These are phyloP conservation scores for Synanthedon vespiformis DNA, from an alignment of 2,888 invertebrate genomes.

Conservation along the genomic window DNA sequence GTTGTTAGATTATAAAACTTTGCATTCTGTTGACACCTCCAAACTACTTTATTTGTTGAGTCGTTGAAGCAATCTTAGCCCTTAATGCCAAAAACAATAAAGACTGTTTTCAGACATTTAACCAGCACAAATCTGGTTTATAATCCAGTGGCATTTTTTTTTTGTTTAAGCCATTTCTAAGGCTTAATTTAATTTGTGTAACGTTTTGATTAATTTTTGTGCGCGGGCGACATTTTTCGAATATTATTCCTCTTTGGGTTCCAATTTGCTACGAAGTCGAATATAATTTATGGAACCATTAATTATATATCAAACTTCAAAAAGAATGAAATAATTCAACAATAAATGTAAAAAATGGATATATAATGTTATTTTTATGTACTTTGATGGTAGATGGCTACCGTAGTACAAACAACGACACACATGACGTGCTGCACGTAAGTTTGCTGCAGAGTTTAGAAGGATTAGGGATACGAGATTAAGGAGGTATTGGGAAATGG, in stretches of 20 bases:
- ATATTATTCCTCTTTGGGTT: conserved; percentile 11
- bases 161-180: conserved; percentile 26
- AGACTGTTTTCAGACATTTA: too few relatives aligned
- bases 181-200: conserved; percentile 48
- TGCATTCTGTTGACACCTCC: conserved; percentile 28
- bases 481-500: too few relatives aligned
- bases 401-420: too few relatives aligned
- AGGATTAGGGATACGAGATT: too few relatives aligned
- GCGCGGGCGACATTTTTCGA: conserved; percentile 34
- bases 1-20: conserved; percentile 28
- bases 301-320: conserved; percentile 7
- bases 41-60: not conserved
- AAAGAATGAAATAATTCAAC: too few relatives aligned
- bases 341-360: too few relatives aligned
- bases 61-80: too few relatives aligned
- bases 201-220: conserved; percentile 39
- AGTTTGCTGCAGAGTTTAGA: too few relatives aligned
- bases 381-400: too few relatives aligned
- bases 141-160: conserved; percentile 28
- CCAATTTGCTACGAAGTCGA: conserved; percentile 4
- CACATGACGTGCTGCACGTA: too few relatives aligned
- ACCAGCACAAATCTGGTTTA: not conserved
- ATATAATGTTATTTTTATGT: too few relatives aligned
- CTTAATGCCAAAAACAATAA: too few relatives aligned
- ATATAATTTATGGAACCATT: conserved; percentile 14